Conservation (phyloP, 2,113 vertebrate species). For the Sinocyclocheilus anophthalmus region DNA sequence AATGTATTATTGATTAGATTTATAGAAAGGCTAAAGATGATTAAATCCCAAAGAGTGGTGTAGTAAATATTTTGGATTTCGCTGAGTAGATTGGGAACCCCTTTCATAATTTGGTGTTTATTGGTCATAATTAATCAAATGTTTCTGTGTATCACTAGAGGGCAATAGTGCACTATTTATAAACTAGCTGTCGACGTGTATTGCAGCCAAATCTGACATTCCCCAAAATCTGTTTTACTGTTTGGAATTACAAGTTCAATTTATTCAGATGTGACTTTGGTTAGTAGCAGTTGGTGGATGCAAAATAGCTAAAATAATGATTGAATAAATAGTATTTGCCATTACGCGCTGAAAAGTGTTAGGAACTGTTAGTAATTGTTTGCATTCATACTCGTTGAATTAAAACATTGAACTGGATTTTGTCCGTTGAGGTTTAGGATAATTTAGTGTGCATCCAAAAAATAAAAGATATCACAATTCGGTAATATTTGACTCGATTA, state of each 20-base stretch:
- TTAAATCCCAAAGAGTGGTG: background rate
- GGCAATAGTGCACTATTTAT: slow-evolving; percentile 32
- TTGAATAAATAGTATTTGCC: background rate
- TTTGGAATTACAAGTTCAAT: background rate
- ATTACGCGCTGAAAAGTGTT: background rate
- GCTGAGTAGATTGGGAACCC: background rate
- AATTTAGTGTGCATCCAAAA: background rate
- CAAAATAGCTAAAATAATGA: background rate
- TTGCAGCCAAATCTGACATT: background rate
- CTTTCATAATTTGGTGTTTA: background rate
- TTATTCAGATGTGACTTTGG: background rate
- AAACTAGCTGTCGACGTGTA: background rate
- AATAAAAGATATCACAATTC: background rate
- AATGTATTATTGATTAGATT: background rate
- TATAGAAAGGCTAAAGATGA: background rate
- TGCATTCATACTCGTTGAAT: background rate
- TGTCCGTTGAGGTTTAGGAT: too few species aligned
- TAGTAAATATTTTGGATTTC: background rate
- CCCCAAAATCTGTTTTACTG: background rate
- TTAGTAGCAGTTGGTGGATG: background rate
- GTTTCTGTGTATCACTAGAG: slow-evolving; percentile 17
- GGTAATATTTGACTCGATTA: background rate
- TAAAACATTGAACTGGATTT: background rate
- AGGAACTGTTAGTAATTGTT: background rate
- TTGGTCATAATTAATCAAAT: background rate